Evolutionary conservation across 2,113 vertebrate genomes (phyloP).

Genomic region (Motacilla alba): DNA sequence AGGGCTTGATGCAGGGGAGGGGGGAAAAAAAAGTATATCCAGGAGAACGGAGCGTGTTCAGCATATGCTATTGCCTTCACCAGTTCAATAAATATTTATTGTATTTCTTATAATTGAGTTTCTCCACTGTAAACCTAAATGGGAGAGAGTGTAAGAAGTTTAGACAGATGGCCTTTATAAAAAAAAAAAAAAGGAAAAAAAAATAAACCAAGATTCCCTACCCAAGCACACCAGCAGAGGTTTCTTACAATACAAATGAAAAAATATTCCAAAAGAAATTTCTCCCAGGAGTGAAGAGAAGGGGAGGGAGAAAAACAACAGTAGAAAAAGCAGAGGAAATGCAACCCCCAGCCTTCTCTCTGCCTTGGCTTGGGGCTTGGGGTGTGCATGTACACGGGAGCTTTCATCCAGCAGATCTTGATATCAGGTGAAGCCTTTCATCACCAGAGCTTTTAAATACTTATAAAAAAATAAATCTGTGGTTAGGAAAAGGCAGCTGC

Average conservation of each 20-base stretch:
- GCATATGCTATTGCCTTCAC: constrained; percentile 46
- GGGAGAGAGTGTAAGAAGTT: constrained; percentile 28
- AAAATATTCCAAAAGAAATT: constrained; percentile 3
- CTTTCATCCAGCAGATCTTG: neutral
- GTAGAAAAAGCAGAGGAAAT: neutral
- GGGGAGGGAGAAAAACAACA: neutral
- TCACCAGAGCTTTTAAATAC: neutral
- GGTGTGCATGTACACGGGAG: neutral
- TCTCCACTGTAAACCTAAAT: neutral
- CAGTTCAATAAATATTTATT: constrained; percentile 63
- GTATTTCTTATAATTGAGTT: constrained; percentile 48
- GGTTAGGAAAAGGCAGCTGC: neutral
- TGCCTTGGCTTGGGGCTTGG: neutral
- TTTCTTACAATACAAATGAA: neutral
- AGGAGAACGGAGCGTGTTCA: constrained; percentile 46
- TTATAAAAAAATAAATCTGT: neutral
- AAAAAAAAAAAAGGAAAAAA: neutral
- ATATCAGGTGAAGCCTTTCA: neutral
- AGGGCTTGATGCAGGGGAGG: constrained; percentile 25
- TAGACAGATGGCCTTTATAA: neutral
- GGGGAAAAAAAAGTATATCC: neutral
- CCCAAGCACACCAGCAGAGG: neutral
- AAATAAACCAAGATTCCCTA: neutral
- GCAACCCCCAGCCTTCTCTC: neutral
- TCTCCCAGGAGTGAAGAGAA: neutral